A percentile compares a stretch with the other conserved stretches of the same genome.
Evolutionary conservation across 2,113 vertebrate genomes (phyloP).

Genomic region (Brachyhypopomus occidentalis): DNA sequence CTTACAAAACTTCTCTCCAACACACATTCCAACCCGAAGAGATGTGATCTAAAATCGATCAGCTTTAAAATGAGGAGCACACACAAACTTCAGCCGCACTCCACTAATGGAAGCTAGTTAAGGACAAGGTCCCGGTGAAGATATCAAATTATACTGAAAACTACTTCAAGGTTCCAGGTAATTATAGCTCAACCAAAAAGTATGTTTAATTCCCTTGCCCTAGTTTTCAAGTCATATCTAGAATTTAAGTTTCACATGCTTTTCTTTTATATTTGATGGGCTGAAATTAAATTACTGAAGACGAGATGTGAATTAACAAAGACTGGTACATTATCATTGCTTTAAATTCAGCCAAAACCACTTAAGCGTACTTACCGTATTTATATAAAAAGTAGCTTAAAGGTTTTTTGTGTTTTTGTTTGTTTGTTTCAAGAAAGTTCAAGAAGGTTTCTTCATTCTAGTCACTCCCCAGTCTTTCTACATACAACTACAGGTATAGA

Average conservation of each 20-base stretch:
- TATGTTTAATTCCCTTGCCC: neutral
- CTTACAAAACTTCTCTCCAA: slow-evolving; percentile 42
- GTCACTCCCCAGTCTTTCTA: neutral
- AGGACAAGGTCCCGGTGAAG: neutral
- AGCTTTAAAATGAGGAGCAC: slow-evolving; percentile 53
- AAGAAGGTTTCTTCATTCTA: neutral
- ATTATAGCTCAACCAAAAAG: neutral
- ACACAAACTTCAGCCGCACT: slow-evolving; percentile 6
- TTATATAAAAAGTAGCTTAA: too few species aligned
- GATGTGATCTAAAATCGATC: slow-evolving; percentile 51
- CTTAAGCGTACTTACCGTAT: too few species aligned
- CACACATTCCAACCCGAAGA: slow-evolving; percentile 58
- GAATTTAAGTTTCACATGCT: neutral
- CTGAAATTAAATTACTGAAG: too few species aligned
- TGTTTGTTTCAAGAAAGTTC: neutral
- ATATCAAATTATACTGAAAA: neutral
- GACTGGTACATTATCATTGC: too few species aligned
- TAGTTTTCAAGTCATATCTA: neutral
- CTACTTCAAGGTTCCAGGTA: neutral
- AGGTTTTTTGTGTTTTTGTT: too few species aligned
- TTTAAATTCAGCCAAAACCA: too few species aligned
- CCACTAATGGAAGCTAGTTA: neutral
- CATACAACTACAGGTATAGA: neutral
- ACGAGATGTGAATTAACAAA: too few species aligned
- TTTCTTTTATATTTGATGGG: neutral